phyloP scores from a whole-genome alignment of 2,888 invertebrate species.

The Ectobius pallidus region DNA sequence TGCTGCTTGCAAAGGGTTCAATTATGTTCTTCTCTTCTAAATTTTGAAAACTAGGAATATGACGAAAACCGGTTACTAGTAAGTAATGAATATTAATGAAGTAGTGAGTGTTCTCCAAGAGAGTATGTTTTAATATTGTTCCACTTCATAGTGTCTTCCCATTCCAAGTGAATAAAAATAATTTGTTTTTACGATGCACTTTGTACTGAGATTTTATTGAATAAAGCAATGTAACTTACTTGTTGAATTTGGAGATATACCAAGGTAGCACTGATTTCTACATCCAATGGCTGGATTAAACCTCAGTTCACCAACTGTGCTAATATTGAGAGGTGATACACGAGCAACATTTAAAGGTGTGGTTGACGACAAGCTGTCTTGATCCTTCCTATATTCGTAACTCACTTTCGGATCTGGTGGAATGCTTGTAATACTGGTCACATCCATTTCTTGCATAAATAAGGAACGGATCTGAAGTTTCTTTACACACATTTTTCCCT shows the following conservation, averaged over 20 bases:
- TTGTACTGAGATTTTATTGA: too few species aligned
- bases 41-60: too few species aligned
- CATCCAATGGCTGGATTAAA: conserved; percentile 79
- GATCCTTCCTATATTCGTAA: conserved; percentile 52
- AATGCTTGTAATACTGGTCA: conserved; percentile 67
- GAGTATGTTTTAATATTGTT: too few species aligned
- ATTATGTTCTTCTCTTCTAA: too few species aligned
- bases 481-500: conserved; percentile 80
- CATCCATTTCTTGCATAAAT: conserved; percentile 80
- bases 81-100: too few species aligned
- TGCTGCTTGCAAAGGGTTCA: too few species aligned
- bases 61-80: too few species aligned
- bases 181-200: too few species aligned
- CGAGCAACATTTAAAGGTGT: conserved; percentile 50
- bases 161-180: too few species aligned
- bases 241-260: conserved; percentile 68
- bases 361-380: not conserved
- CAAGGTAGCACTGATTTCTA: conserved; percentile 76
- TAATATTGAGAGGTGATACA: conserved; percentile 59
- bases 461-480: conserved; percentile 81
- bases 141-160: too few species aligned
- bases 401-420: conserved; percentile 67
- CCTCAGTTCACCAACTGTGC: conserved; percentile 61
- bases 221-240: too few species aligned
- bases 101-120: too few species aligned